These are phyloP conservation scores for Ctenochaetus hawaiiensis DNA, from an alignment of 2,797 vertebrate genomes.

Conservation along the genomic window DNA sequence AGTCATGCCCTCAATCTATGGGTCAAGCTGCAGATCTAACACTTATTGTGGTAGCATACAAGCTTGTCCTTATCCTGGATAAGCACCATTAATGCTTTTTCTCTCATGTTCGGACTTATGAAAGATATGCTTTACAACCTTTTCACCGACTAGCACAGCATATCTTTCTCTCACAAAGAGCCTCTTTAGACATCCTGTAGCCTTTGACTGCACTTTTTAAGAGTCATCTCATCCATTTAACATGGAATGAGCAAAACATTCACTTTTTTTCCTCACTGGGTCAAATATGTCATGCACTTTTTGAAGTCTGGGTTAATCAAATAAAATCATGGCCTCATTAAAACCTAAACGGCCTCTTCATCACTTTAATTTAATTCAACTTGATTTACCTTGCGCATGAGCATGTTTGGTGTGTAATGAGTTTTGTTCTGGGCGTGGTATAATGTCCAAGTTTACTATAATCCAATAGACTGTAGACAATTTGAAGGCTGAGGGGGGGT, in stretches of 20 bases:
- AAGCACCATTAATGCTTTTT: slow-evolving; percentile 41
- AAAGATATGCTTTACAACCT: slow-evolving; percentile 8
- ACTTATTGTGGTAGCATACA: slow-evolving; percentile 3
- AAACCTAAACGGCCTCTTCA: not conserved
- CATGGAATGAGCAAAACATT: not conserved
- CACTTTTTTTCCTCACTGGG: not conserved
- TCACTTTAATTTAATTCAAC: slow-evolving; percentile 23
- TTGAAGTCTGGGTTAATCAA: slow-evolving; percentile 15
- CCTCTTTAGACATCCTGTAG: not conserved
- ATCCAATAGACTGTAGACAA: not conserved
- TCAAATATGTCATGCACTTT: not conserved
- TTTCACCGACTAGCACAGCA: slow-evolving; percentile 1
- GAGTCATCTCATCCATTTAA: not conserved
- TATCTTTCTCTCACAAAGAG: slow-evolving; percentile 18
- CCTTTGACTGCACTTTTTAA: not conserved
- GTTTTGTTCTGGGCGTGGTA: no score
- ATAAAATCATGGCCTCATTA: slow-evolving; percentile 15
- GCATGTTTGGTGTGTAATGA: not conserved
- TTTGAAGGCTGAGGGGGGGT: not conserved
- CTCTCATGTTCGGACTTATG: slow-evolving; percentile 24
- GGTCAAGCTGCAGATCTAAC: slow-evolving; percentile 30
- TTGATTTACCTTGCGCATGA: slow-evolving; percentile 6
- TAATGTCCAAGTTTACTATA: not conserved
- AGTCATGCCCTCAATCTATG: slow-evolving; percentile 32
- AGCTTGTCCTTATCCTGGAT: slow-evolving; percentile 39